Evolutionary conservation across 2,888 invertebrate species (phyloP).

Genomic region (Erebia aethiops): DNA sequence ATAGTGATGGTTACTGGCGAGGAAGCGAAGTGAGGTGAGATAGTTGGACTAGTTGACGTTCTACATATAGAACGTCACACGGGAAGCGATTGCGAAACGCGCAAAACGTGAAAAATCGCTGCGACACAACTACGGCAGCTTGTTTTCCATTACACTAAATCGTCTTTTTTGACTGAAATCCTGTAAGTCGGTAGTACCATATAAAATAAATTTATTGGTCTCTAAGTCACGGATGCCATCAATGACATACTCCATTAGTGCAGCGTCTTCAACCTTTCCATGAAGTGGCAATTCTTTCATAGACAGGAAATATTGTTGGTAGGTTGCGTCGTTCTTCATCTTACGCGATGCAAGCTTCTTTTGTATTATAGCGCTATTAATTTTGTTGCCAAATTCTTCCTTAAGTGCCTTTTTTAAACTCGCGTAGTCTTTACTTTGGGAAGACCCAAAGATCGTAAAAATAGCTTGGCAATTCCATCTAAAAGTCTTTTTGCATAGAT

Average conservation of each 20-base stretch:
- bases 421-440: constrained; percentile 12
- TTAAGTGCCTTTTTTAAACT: constrained; percentile 17
- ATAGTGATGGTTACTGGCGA: no score
- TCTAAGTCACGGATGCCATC: constrained; percentile 53
- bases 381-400: constrained; percentile 32
- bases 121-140: no score
- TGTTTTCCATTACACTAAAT: no score
- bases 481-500: constrained; percentile 23
- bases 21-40: no score
- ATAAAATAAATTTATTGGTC: constrained; percentile 42
- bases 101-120: no score
- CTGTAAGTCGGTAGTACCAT: constrained; percentile 40
- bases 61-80: no score
- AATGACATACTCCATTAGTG: constrained; percentile 57
- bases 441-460: constrained; percentile 17
- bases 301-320: constrained; percentile 53
- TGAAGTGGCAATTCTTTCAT: constrained; percentile 58
- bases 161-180: no score
- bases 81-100: no score
- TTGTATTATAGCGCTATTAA: constrained; percentile 29
- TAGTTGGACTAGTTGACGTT: no score
- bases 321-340: constrained; percentile 51
- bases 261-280: constrained; percentile 51
- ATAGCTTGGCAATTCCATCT: constrained; percentile 16
- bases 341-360: constrained; percentile 40